Base-by-base conservation (phyloP, 2,797 vertebrate genomes). In the Echiichthys vipera region DNA sequence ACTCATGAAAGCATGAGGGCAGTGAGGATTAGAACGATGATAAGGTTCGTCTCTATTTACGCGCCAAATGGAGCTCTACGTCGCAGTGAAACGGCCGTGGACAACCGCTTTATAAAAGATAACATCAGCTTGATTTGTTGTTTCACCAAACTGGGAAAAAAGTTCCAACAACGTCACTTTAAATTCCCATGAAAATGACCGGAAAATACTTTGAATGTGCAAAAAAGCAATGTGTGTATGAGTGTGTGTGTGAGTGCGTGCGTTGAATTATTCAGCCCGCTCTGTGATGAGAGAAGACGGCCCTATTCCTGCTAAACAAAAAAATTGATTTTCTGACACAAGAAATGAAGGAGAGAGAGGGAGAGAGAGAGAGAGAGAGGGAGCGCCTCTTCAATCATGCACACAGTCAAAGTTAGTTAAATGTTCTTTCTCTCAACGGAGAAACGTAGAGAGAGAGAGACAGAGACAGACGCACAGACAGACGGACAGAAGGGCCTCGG, bases 291-390 rank as follows among this genome's bases (percentile, higher is more conserved):
- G 81, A 81, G 74, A 69, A 80, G 74, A 77, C 57, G 22, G 68
- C 68, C 55, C 85, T 80, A 81, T 94, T 92, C 92, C 90, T 92
- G 79, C 80, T 89, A 95, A 95, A 94, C 93, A 90, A 78, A 32
- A n/a, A 77, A 91, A 97, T 96, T 96, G 96, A 97, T 98, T 97
- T 97, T 97, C 94, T 97, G 96, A 95, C 96, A 96, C 91, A 92
- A 90, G 80, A 84, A 89, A 95, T 94, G 89, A 90, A 83, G 83
- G 76, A 74, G 65, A 84, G 66, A 42, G 9, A 78, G 32, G 25
- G 9, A 42, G 12, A 46, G 45, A 46, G 40, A 65, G 50, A n/a
- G 15, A 53, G 10, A 49, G 39, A 37, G 17, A 32, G 24, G 4
- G 53, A 42, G 8, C 17, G 30, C 5, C 12, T 14, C 71, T 83